Conservation (phyloP, 2,888 invertebrate genomes). For the Rhingia rostrata region DNA sequence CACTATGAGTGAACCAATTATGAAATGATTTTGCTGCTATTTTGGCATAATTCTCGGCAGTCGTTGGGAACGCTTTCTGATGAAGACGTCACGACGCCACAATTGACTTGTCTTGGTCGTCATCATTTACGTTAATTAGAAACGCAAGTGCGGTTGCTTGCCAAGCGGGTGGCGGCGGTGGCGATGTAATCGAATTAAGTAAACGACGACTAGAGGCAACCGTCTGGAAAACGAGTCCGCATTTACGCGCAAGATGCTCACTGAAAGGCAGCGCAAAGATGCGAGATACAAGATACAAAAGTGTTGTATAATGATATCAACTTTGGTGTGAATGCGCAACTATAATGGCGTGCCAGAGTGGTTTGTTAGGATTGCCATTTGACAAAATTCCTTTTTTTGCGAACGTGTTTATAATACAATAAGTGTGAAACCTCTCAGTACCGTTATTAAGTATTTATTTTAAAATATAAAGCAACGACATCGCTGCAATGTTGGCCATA, state of each 20-base stretch:
- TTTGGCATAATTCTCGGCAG: conserved; percentile 25
- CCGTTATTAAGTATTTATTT: neutral
- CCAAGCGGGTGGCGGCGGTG: neutral
- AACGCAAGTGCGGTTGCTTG: neutral
- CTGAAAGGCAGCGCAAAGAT: conserved; percentile 20
- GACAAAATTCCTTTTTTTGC: conserved; percentile 18
- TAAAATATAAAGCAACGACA: conserved; percentile 3
- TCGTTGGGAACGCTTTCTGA: neutral
- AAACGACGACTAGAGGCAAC: conserved; percentile 56
- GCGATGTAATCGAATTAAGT: conserved; percentile 66
- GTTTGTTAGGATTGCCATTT: neutral
- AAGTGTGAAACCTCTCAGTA: neutral
- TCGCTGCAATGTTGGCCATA: conserved; percentile 24
- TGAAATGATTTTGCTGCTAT: conserved; percentile 15
- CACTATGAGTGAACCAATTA: conserved; percentile 14
- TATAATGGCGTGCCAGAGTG: neutral
- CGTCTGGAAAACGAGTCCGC: conserved; percentile 54
- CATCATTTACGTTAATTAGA: conserved; percentile 53
- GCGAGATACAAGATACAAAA: conserved; percentile 1
- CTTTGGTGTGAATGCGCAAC: conserved; percentile 35
- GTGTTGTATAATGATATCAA: conserved; percentile 19
- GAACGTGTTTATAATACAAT: neutral
- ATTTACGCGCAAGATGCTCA: conserved; percentile 42
- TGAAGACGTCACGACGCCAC: neutral
- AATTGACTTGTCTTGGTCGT: conserved; percentile 55